Conservation (phyloP, 30 jellyfish, hydroid and myxozoan genomes). For the Pelagia noctiluca region DNA sequence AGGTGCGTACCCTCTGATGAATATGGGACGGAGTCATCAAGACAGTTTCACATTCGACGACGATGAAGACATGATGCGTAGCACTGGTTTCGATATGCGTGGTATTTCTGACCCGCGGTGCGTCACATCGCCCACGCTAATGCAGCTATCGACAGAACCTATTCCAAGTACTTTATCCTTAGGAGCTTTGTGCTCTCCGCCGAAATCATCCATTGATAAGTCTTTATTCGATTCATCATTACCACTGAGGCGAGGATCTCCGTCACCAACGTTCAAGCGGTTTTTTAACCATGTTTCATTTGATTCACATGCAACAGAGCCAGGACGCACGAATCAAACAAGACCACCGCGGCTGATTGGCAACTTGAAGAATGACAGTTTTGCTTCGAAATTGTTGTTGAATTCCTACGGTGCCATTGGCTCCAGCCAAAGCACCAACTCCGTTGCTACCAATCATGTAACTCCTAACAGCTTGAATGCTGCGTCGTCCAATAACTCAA, state of each 20-base stretch:
- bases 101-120: slow-evolving; percentile 54
- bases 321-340: slow-evolving; percentile 10
- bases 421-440: slow-evolving; percentile 12
- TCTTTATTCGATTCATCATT: slow-evolving; percentile 45
- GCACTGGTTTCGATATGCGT: slow-evolving; percentile 46
- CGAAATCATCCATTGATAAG: slow-evolving; percentile 58
- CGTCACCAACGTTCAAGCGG: slow-evolving; percentile 44
- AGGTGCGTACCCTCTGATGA: slow-evolving; percentile 61
- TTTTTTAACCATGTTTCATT: slow-evolving; percentile 19
- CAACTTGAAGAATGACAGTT: slow-evolving; percentile 30
- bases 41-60: slow-evolving; percentile 79
- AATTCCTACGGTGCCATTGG: slow-evolving; percentile 20
- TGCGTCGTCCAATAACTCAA: slow-evolving; percentile 17
- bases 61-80: slow-evolving; percentile 79
- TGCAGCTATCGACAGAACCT: slow-evolving; percentile 67
- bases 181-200: slow-evolving; percentile 60
- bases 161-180: slow-evolving; percentile 31
- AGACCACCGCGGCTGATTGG: slow-evolving; percentile 18
- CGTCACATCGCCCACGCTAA: slow-evolving; percentile 85
- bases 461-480: slow-evolving; percentile 12
- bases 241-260: slow-evolving; percentile 32
- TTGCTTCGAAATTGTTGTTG: slow-evolving; percentile 28
- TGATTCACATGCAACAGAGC: slow-evolving; percentile 9
- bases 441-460: neutral
- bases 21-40: slow-evolving; percentile 72